These are phyloP conservation scores for Lycaena phlaeas DNA, from an alignment of 2,888 invertebrate genomes.

Conservation along the genomic window DNA sequence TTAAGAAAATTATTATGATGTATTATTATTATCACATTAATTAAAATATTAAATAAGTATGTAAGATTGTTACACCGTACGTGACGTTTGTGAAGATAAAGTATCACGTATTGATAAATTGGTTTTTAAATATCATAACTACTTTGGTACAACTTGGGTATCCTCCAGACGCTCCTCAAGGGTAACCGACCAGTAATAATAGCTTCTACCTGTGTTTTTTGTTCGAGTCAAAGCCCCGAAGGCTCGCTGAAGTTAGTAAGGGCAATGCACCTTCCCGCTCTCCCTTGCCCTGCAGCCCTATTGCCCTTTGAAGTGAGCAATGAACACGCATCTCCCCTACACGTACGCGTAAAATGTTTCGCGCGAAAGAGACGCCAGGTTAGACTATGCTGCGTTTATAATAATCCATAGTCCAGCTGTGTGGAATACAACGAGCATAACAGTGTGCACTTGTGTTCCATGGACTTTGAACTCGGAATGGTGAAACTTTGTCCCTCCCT, in stretches of 20 bases:
- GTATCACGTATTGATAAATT: too few species aligned
- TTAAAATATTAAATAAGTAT: too few species aligned
- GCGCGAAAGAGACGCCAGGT: conserved; percentile 61
- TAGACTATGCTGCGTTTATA: conserved; percentile 43
- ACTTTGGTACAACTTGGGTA: too few species aligned
- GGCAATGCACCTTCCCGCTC: conserved; percentile 67
- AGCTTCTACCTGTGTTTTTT: conserved; percentile 68
- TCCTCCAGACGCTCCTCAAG: conserved; percentile 62
- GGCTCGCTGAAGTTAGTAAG: conserved; percentile 54
- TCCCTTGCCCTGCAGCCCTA: conserved; percentile 71
- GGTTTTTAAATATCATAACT: too few species aligned
- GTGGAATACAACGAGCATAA: conserved; percentile 37
- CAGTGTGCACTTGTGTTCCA: conserved; percentile 45
- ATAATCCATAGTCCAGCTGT: conserved; percentile 45
- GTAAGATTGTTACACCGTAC: too few species aligned
- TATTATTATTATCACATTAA: too few species aligned
- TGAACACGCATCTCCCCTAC: conserved; percentile 46
- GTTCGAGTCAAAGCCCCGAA: conserved; percentile 59
- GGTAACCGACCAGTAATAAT: conserved; percentile 55
- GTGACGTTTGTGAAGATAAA: too few species aligned
- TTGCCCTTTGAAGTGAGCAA: conserved; percentile 52
- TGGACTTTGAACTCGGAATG: conserved; percentile 68
- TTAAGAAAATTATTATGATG: too few species aligned
- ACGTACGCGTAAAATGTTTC: conserved; percentile 33
- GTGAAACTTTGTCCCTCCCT: conserved; percentile 46